A percentile compares a stretch with the other conserved stretches of the same genome.
Conservation (phyloP, 2,113 vertebrate genomes). For the Lagenorhynchus albirostris region DNA sequence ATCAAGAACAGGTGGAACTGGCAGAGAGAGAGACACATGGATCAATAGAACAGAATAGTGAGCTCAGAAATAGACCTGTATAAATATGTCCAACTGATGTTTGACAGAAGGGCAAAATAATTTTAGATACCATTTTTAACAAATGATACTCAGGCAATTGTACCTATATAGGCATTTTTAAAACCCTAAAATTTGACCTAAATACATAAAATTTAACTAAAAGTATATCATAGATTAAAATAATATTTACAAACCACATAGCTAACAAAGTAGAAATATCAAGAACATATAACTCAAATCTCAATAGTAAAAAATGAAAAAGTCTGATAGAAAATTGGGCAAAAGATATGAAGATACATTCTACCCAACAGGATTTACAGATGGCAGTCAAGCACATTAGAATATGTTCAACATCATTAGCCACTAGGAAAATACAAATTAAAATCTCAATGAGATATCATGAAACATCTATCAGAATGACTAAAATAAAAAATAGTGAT, state of each 20-base stretch:
- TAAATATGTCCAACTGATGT: neutral
- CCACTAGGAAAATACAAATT: neutral
- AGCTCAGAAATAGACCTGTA: neutral
- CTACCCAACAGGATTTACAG: neutral
- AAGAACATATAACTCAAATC: neutral
- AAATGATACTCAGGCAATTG: neutral
- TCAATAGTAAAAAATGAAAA: neutral
- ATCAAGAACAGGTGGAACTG: neutral
- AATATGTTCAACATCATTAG: neutral
- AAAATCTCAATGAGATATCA: neutral
- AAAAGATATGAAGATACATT: neutral
- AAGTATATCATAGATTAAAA: neutral
- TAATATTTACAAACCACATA: neutral
- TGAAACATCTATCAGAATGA: neutral
- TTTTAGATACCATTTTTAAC: neutral
- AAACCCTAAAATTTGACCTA: neutral
- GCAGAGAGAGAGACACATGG: neutral
- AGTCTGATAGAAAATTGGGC: neutral
- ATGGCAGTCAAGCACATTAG: neutral
- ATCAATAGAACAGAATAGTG: neutral
- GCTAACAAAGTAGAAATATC: neutral
- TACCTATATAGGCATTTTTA: neutral
- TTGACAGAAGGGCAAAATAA: neutral
- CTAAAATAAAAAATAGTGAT: neutral
- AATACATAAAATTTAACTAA: neutral